Conservation (phyloP, 2,113 vertebrate genomes). For the Cromileptes altivelis region DNA sequence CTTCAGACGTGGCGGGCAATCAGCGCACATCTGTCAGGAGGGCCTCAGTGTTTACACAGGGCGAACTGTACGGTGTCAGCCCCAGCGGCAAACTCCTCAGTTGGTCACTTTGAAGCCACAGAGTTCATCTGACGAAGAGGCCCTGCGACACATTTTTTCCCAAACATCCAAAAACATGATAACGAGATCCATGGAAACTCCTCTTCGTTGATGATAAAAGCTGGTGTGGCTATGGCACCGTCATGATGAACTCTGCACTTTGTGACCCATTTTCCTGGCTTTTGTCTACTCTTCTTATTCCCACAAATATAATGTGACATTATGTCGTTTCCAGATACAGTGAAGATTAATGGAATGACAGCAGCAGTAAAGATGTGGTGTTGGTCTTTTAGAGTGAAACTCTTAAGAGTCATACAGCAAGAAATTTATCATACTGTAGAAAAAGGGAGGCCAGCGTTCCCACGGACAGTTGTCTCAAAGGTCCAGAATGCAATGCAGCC, state of each 20-base stretch:
- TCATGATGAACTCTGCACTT: neutral
- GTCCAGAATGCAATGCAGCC: neutral
- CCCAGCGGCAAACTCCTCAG: conserved; percentile 36
- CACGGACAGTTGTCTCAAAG: neutral
- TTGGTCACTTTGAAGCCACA: conserved; percentile 61
- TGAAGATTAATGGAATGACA: neutral
- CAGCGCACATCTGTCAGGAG: conserved; percentile 67
- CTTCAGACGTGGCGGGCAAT: conserved; percentile 52
- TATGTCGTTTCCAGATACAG: neutral
- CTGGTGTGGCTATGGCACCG: conserved; percentile 9
- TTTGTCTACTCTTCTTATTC: conserved; percentile 5
- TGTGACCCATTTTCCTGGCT: neutral
- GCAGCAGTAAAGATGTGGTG: neutral
- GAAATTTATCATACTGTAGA: neutral
- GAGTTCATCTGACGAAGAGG: conserved; percentile 60
- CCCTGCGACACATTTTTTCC: conserved; percentile 50
- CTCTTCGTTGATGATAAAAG: conserved; percentile 46
- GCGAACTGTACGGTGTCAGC: conserved; percentile 41
- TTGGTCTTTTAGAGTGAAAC: neutral
- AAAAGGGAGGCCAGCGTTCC: neutral
- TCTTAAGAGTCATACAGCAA: neutral
- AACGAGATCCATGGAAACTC: conserved; percentile 61
- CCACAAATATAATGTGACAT: neutral
- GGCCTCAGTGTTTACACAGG: conserved; percentile 75
- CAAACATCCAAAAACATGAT: conserved; percentile 62